These are phyloP conservation scores for Eustalomyia histrio DNA, from an alignment of 2,888 invertebrate species.

Conservation along the genomic window DNA sequence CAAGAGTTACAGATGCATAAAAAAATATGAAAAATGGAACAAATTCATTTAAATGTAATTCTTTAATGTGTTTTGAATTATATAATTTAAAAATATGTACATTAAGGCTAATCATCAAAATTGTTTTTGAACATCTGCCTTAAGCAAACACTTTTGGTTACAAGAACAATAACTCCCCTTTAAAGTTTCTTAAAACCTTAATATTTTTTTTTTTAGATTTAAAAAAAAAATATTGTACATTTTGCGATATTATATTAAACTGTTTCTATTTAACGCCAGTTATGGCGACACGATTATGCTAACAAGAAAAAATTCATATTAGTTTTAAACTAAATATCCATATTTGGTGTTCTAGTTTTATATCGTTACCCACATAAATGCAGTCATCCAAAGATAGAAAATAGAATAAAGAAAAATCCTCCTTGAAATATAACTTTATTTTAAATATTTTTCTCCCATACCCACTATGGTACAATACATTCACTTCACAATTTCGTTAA, in stretches of 20 bases:
- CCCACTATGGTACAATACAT: neutral
- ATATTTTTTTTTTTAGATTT: too few species aligned
- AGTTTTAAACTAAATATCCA: neutral
- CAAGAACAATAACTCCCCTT: too few species aligned
- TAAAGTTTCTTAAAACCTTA: too few species aligned
- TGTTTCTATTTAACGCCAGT: neutral
- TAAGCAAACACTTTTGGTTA: too few species aligned
- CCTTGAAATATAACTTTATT: conserved; percentile 13
- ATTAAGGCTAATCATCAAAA: too few species aligned
- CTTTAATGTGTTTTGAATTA: neutral
- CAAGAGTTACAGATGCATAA: neutral
- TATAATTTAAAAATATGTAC: too few species aligned
- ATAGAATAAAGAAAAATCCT: conserved; percentile 6
- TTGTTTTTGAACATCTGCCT: too few species aligned
- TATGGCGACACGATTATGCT: neutral
- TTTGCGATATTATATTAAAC: too few species aligned
- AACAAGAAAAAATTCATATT: neutral
- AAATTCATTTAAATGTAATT: neutral
- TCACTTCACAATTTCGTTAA: neutral
- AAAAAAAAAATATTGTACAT: too few species aligned
- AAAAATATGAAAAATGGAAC: neutral
- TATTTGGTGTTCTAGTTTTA: neutral
- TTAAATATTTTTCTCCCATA: neutral
- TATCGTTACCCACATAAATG: neutral
- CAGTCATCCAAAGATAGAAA: neutral